These are phyloP conservation scores for Clarias macrocephalus DNA, from an alignment of 2,113 vertebrate species.

Conservation along the genomic window DNA sequence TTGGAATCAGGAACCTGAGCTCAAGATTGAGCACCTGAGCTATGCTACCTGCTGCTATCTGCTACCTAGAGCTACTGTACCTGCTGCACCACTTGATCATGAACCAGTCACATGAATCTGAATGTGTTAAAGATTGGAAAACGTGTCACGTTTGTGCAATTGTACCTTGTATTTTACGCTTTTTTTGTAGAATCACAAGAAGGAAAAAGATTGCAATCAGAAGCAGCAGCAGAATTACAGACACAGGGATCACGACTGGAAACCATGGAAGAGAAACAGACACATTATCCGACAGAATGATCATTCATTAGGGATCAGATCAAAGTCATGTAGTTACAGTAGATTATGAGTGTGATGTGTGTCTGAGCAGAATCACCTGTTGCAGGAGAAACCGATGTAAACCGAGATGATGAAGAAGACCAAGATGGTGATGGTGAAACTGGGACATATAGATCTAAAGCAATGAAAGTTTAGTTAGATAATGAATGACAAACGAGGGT, in stretches of 20 bases:
- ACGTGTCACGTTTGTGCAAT: not conserved
- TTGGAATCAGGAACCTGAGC: too few species aligned
- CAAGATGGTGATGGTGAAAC: not conserved
- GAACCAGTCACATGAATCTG: too few species aligned
- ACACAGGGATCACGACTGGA: not conserved
- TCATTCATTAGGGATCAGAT: not conserved
- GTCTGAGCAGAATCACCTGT: not conserved
- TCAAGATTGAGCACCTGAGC: too few species aligned
- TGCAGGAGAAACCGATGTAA: too few species aligned
- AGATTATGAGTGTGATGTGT: not conserved
- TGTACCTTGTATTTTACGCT: not conserved
- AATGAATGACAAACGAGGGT: not conserved
- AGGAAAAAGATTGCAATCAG: slow-evolving; percentile 49
- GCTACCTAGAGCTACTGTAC: too few species aligned
- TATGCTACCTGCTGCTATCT: too few species aligned
- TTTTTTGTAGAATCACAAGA: not conserved
- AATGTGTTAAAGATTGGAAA: not conserved
- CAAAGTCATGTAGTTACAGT: not conserved
- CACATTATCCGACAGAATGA: not conserved
- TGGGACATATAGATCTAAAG: not conserved
- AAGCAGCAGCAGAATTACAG: slow-evolving; percentile 41
- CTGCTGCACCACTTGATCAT: too few species aligned
- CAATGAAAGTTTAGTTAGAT: not conserved
- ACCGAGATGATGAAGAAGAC: too few species aligned
- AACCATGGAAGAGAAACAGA: not conserved